Base-by-base conservation (phyloP, 2,888 invertebrate species). In the Drymonia ruficornis region DNA sequence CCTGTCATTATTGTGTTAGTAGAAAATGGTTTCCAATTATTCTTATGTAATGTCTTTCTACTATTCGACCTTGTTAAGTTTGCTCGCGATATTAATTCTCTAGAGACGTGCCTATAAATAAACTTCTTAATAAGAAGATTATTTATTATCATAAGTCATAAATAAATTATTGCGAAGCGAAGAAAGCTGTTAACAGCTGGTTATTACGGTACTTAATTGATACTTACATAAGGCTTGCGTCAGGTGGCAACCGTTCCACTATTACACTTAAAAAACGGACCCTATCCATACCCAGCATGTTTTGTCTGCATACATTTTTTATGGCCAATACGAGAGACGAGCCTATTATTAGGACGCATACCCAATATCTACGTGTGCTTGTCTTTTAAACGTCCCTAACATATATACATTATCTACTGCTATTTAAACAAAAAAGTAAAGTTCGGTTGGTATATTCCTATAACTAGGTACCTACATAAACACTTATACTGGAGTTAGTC, bases 161-260 rank as follows among this genome's bases (percentile, higher is more conserved):
- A n/a, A 36, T 36, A 36, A 36, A n/a, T 36, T 43, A 43, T 43
- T 43, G 16, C 43, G 18, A 13, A 6, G 19, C 13, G 2, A 43
- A 43, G 38, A 18, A 42, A 19, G 11, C 13, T 23, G 19, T 18
- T 13, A 18, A 43, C 43, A 43, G 43, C 43, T 43, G 18, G 19
- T 19, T 43, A 43, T 43, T 43, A 19, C 43, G 43, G 43, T 43
- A 43, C 40, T 40, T 40, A 16, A 18, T 18, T 18, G 43, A 19
- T 43, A 43, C 40, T 40, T 40, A 16, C 13, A 4, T 43, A 43
- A 43, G 12, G 43, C 19, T 43, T 19, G 43, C 43, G 43, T 43
- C 43, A 43, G 43, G 19, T 43, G 43, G 19, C 43, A 19, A 19
- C 18, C 43, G 43, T 13, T 19, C 19, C 43, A 19, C 43, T 40